Percentiles rank a stretch among this genome's conserved stretches.
Evolutionary conservation across 2,113 vertebrate species (phyloP).

Genomic region (Myanophis thanlyinensis): DNA sequence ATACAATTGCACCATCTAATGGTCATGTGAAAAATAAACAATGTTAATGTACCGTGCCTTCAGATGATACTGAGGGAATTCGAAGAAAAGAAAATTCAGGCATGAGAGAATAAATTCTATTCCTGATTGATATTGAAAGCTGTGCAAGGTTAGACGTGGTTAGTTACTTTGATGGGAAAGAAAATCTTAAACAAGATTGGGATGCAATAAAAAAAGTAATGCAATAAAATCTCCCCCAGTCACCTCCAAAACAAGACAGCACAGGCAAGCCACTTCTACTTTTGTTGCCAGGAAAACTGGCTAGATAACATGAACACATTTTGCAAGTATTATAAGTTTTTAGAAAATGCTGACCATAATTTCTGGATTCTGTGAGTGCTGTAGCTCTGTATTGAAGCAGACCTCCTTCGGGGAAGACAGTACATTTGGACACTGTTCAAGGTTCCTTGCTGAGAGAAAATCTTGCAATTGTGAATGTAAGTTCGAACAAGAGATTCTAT

Average conservation of each 20-base stretch:
- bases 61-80: background rate
- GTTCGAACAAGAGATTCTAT: background rate
- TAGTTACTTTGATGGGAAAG: background rate
- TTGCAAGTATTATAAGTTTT: background rate
- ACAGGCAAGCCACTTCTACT: background rate
- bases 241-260: no score
- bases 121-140: background rate
- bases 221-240: background rate
- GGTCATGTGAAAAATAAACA: background rate
- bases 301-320: background rate
- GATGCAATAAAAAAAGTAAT: no score
- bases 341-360: background rate
- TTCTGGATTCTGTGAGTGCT: background rate
- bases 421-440: no score
- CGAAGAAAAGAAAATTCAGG: background rate
- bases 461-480: background rate
- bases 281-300: background rate
- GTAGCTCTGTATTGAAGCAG: background rate
- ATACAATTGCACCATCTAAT: constrained; percentile 62
- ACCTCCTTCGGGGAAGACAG: background rate
- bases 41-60: background rate
- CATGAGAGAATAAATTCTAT: background rate
- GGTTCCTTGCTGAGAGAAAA: background rate
- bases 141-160: background rate
- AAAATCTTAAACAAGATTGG: background rate